These are phyloP conservation scores for Globicephala melas DNA, from an alignment of 2,113 vertebrate species.

Conservation along the genomic window DNA sequence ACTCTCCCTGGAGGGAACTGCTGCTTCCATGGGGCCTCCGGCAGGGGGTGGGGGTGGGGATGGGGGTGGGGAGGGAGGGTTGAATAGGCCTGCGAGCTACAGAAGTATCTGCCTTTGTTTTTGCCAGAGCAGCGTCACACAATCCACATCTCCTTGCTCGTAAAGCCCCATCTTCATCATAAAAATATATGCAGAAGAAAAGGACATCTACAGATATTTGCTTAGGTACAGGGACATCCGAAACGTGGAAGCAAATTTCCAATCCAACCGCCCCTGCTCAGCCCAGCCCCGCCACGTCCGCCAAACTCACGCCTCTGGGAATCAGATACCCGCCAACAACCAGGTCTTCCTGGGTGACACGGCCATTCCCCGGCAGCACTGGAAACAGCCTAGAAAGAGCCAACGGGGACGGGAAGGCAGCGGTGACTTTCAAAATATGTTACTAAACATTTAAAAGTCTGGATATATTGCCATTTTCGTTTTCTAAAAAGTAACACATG, in stretches of 20 bases:
- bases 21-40: neutral
- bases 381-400: conserved; percentile 88
- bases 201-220: neutral
- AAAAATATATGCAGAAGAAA: neutral
- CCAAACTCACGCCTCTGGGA: conserved; percentile 91
- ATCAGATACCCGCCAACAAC: conserved; percentile 92
- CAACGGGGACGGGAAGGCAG: neutral
- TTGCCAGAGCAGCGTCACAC: neutral
- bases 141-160: neutral
- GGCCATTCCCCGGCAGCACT: conserved; percentile 93
- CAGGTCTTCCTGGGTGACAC: conserved; percentile 92
- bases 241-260: neutral
- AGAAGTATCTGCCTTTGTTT: neutral
- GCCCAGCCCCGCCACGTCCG: neutral
- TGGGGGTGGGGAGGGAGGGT: too few species aligned
- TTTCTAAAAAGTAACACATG: neutral
- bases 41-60: too few species aligned
- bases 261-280: neutral
- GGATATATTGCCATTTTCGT: neutral
- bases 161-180: neutral
- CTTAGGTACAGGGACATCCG: neutral
- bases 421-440: neutral
- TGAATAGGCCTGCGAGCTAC: neutral
- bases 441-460: neutral
- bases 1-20: too few species aligned